Evolutionary conservation across 2,888 invertebrate genomes (phyloP).

Genomic region (Rambutsinella grinnellia): DNA sequence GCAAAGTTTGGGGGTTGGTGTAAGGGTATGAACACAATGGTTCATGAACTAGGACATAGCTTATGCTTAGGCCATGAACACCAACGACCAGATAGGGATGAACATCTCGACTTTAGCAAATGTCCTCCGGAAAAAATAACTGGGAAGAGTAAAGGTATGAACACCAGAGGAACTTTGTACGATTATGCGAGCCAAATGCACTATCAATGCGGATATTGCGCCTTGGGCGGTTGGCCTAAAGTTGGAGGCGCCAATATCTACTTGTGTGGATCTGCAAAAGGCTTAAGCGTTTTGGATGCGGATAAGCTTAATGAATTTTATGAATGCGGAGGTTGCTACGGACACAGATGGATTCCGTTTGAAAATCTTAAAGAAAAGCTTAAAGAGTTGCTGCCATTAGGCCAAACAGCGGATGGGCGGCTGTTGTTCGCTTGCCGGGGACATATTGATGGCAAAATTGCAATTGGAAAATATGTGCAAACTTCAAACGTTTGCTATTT

Average conservation of each 20-base stretch:
- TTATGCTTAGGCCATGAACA: constrained; percentile 41
- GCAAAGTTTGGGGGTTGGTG: constrained; percentile 25
- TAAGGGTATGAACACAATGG: not conserved
- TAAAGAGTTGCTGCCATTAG: too few species aligned
- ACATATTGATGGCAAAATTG: too few species aligned
- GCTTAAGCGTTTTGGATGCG: constrained; percentile 19
- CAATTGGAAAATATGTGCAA: too few species aligned
- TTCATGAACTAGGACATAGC: too few species aligned
- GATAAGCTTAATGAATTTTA: constrained; percentile 31
- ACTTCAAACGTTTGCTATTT: too few species aligned
- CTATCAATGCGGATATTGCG: constrained; percentile 18
- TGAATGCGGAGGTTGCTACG: constrained; percentile 20
- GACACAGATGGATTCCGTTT: too few species aligned
- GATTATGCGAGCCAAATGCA: constrained; percentile 35
- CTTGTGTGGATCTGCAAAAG: constrained; percentile 3
- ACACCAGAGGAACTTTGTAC: not conserved
- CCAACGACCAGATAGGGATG: constrained; percentile 12
- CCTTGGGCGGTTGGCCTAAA: constrained; percentile 15
- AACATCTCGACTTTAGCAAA: not conserved
- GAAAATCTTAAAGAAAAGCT: too few species aligned
- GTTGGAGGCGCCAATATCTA: not conserved
- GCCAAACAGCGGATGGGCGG: too few species aligned
- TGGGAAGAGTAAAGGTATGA: not conserved
- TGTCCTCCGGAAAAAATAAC: too few species aligned
- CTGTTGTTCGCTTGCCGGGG: too few species aligned